A percentile compares a stretch with the other conserved stretches of the same genome.
phyloP scores from a whole-genome alignment of 2,113 vertebrate species.

The Alces alces region DNA sequence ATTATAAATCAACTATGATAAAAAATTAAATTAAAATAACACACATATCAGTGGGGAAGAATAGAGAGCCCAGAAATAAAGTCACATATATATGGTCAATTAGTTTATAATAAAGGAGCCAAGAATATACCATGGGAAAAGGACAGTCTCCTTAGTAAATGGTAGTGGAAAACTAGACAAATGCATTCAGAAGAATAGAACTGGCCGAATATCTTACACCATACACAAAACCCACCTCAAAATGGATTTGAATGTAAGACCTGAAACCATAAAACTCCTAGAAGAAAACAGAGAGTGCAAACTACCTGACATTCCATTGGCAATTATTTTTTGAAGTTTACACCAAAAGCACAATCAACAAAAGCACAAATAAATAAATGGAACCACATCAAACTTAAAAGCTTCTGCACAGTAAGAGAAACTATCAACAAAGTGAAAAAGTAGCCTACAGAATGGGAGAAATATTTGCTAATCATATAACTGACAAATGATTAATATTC shows the following conservation, averaged over 20 bases:
- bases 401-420: background rate
- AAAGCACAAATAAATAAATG: background rate
- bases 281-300: background rate
- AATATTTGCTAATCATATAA: background rate
- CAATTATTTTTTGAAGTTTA: background rate
- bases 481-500: background rate
- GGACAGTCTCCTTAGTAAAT: background rate
- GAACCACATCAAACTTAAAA: background rate
- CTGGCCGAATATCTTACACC: background rate
- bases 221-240: background rate
- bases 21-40: background rate
- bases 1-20: background rate
- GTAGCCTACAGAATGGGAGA: background rate
- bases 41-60: background rate
- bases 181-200: background rate
- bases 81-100: background rate
- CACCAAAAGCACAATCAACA: background rate
- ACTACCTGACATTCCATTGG: background rate
- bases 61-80: background rate
- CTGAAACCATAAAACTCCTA: background rate
- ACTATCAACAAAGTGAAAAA: background rate
- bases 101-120: background rate
- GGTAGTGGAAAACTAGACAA: background rate
- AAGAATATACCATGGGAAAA: background rate
- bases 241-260: background rate